Base-by-base conservation (phyloP, 2,113 vertebrate species). In the Acinonyx jubatus region DNA sequence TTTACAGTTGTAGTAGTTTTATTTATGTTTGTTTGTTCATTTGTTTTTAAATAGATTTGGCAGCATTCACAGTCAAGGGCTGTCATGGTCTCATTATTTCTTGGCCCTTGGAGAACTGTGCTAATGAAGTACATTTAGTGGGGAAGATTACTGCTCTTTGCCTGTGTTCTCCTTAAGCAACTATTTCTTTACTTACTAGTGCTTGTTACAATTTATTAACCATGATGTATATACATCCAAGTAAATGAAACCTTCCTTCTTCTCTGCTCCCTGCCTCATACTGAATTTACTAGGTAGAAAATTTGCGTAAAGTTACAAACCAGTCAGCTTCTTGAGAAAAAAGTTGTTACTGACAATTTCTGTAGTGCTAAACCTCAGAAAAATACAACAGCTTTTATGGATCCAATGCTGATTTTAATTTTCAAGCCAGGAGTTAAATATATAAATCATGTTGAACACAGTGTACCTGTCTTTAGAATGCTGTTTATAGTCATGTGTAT, bases 121-220 rank as follows among this genome's bases (percentile, higher is more conserved):
- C 52, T 95, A 92, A 97, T 92, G 89, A 97, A 93, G 80, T 65
- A 25, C 18, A 52, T 86, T 89, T 96, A 86, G 91, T 61, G 38
- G 52, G 11, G 15, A 57, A 29, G 63, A 90, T 66, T n/a, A 96
- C 71, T 74, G 73, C 15, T 81, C 33, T 63, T 78, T 71, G 45
- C 41, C 52, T 82, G 5, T 48, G 2, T 83, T 92, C 45, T 96
- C 18, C 52, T 68, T 68, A 92, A 97, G 81, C 90, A 68, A 29
- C 69, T 55, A 12, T 66, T 79, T 86, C 86, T 82, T 96, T 92
- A 41, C 80, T 95, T 94, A 86, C 63, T n/a, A 18, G 23, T 73
- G 31, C 57, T 69, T 87, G 23, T 89, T 95, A 86, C 5, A 63
- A 38, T 71, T 78, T 92, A 95, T 86, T 95, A 91, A 85, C 48